phyloP scores from a whole-genome alignment of 2,797 vertebrate species.

The Enteromius anoplus region DNA sequence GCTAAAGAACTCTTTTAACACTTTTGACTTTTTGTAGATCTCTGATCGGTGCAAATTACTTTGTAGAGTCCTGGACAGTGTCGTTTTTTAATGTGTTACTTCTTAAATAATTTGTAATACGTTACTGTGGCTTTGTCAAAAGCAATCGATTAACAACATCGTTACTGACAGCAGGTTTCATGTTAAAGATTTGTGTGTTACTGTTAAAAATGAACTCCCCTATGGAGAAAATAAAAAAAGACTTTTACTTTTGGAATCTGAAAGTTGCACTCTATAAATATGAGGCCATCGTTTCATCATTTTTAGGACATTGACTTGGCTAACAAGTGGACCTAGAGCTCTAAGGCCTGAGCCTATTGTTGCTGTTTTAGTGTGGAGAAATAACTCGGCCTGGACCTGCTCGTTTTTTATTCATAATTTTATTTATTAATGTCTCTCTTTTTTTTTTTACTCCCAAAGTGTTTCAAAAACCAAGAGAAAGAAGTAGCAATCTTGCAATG shows the following conservation, averaged over 20 bases:
- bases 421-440: conserved; percentile 19
- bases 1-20: background rate
- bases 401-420: conserved; percentile 14
- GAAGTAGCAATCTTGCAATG: conserved; percentile 54
- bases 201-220: background rate
- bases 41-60: background rate
- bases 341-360: background rate
- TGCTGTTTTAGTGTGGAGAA: conserved; percentile 3
- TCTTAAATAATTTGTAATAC: background rate
- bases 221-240: background rate
- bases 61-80: background rate
- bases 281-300: background rate
- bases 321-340: background rate
- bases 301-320: conserved; percentile 2
- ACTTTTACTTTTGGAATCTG: background rate
- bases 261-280: background rate
- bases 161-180: background rate
- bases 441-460: conserved; percentile 4
- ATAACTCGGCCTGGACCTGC: background rate
- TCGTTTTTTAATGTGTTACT: background rate
- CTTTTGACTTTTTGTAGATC: background rate
- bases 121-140: background rate
- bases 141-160: background rate
- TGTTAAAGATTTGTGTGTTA: background rate
- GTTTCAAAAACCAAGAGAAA: conserved; percentile 40